Conservation (phyloP, 64 coral and sea anemone genomes). For the Cladopsammia gracilis region DNA sequence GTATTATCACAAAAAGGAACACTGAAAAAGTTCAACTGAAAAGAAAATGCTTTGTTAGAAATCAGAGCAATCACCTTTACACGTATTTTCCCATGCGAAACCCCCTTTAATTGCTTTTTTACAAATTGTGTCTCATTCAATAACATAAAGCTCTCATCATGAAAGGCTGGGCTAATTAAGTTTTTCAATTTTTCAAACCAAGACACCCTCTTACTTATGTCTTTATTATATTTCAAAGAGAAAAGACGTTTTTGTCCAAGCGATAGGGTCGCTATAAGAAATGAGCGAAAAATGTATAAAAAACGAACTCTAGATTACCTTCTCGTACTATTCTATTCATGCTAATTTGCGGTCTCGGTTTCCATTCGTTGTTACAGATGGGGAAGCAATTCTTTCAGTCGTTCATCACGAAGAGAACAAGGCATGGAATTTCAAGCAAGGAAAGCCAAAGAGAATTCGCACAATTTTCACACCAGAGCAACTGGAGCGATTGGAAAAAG, state of each 20-base stretch:
- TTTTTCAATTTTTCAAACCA: conserved; percentile 48
- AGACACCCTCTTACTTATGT: conserved; percentile 6
- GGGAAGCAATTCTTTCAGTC: conserved; percentile 57
- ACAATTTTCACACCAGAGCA: conserved; percentile 81
- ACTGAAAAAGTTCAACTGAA: neutral
- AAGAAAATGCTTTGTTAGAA: neutral
- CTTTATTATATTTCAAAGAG: neutral
- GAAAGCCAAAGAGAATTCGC: conserved; percentile 78
- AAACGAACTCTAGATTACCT: neutral
- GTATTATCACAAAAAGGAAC: neutral
- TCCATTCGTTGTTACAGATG: conserved; percentile 41
- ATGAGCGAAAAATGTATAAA: neutral
- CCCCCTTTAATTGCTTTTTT: conserved; percentile 23
- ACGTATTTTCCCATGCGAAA: conserved; percentile 20
- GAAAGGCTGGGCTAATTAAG: conserved; percentile 35
- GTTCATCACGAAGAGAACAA: conserved; percentile 75
- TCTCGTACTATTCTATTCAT: neutral
- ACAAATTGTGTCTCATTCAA: conserved; percentile 33
- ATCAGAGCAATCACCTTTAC: neutral
- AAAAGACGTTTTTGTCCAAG: neutral
- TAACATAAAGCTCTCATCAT: conserved; percentile 57
- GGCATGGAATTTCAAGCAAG: conserved; percentile 81
- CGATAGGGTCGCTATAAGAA: neutral
- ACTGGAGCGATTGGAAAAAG: conserved; percentile 72
- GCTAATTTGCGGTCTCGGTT: neutral